Evolutionary conservation across 2,888 invertebrate genomes (phyloP).

Genomic region (Caenorhabditis sp.): DNA sequence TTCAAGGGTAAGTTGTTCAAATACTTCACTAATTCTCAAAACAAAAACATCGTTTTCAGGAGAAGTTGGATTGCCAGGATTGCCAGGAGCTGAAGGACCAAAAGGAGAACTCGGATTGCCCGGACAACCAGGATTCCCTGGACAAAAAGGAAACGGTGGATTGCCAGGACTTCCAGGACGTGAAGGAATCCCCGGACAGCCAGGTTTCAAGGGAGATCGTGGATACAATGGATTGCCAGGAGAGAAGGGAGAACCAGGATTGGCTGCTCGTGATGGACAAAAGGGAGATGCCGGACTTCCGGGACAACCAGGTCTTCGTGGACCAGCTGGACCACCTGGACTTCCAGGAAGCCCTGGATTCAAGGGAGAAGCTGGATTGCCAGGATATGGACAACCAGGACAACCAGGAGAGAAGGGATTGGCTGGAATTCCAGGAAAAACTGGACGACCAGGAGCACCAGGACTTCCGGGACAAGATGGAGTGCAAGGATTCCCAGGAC

Average conservation of each 20-base stretch:
- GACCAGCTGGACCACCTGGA: constrained; percentile 75
- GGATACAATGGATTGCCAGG: constrained; percentile 75
- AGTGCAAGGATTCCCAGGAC: constrained; percentile 64
- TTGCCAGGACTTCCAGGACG: constrained; percentile 70
- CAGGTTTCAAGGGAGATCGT: constrained; percentile 70
- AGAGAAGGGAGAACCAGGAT: constrained; percentile 59
- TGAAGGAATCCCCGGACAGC: constrained; percentile 71
- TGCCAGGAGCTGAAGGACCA: constrained; percentile 70
- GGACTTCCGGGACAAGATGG: constrained; percentile 62
- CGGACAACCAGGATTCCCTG: constrained; percentile 50
- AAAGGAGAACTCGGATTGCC: constrained; percentile 50
- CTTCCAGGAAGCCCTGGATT: constrained; percentile 65
- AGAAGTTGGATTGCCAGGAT: constrained; percentile 60
- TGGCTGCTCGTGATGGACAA: constrained; percentile 56
- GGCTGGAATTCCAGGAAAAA: constrained; percentile 68
- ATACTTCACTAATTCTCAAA: background rate
- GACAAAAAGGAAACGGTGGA: constrained; percentile 67
- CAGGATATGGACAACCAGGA: constrained; percentile 68
- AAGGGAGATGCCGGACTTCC: constrained; percentile 58
- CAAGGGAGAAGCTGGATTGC: constrained; percentile 66
- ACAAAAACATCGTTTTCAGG: constrained; percentile 37
- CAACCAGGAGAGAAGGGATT: constrained; percentile 69
- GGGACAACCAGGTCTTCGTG: constrained; percentile 60
- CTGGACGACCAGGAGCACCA: constrained; percentile 62
- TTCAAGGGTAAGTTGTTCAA: constrained; percentile 46